Evolutionary conservation across 2,797 vertebrate genomes (phyloP), one percentile per base, ranked within the genome.

Genomic region (Crocidura indochinensis): DNA sequence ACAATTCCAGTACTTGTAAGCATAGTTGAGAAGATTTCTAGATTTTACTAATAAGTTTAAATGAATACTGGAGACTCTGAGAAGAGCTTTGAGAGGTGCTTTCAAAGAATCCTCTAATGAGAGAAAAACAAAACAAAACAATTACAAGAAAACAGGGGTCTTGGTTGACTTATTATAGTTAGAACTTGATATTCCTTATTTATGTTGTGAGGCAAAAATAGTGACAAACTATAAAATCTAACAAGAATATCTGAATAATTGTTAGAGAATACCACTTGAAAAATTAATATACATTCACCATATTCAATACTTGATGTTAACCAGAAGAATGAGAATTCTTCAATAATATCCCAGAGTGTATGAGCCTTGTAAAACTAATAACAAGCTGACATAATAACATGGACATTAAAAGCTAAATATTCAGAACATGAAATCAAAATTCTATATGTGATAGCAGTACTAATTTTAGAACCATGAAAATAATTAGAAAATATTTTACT

Each of bases 11-110:
- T 76, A 79, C 88, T 92, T 67, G 49, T 91, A 80, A 86, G 11
- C 24, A 27, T 81, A 74, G 15, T 88, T 94, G 60, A 91, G 47
- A 93, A 90, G 15, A 85, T 82, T 86, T 92, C 65, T 67, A 85
- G 75, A 69, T 84, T 90, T 76, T 72, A 56, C 76, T 89, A 80
- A 93, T 1, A 64, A 71, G 31, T 74, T 93, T 84, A 88, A 81
- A 67, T 92, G 46, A 91, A 90, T 24, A 85, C 87, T 84, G 46
- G 56, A 81, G 86, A 90, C 9, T 74, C 31, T 77, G 26, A 62
- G 87, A 84, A 87, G 38, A 65, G n/a, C 62, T 72, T 90, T 11
- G 56, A 72, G 77, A 92, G 56, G 92, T 65, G 76, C 76, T 81
- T 71, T 64, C 29, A 80, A 85, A 80, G 73, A 90, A 84, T 87